Conservation (phyloP, 2,113 vertebrate genomes). For the Phodopus roborovskii region DNA sequence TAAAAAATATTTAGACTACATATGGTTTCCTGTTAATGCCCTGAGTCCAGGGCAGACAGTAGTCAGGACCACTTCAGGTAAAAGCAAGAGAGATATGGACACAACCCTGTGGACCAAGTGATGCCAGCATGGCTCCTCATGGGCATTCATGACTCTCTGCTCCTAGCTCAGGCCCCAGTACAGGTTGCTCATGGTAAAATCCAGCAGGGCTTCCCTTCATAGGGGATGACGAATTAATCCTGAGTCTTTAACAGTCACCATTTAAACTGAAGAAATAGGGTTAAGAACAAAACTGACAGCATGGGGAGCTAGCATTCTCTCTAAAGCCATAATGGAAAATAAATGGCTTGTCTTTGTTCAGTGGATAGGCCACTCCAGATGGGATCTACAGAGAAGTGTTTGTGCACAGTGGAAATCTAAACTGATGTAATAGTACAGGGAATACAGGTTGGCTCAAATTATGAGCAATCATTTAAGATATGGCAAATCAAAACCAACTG, state of each 20-base stretch:
- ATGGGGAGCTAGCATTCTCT: background rate
- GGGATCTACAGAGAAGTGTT: background rate
- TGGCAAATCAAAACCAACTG: background rate
- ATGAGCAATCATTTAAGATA: background rate
- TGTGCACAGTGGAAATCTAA: fast-evolving
- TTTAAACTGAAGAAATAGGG: background rate
- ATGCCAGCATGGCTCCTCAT: fast-evolving
- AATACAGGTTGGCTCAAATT: background rate
- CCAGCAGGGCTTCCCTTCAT: background rate
- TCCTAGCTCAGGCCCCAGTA: background rate
- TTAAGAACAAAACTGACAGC: background rate
- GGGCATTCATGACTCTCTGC: fast-evolving
- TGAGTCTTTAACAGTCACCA: background rate
- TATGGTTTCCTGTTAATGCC: background rate
- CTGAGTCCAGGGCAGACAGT: background rate
- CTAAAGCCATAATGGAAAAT: background rate
- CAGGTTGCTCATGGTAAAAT: background rate
- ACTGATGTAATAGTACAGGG: background rate
- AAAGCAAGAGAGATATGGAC: fast-evolving
- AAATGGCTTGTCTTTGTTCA: background rate
- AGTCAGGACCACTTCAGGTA: background rate
- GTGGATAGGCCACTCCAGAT: fast-evolving
- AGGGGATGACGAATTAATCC: background rate
- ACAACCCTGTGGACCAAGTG: background rate
- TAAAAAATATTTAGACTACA: background rate